Evolutionary conservation across 2,113 vertebrate genomes (phyloP), one percentile per base, ranked within the genome.

Genomic region (Neolamprologus sp.): DNA sequence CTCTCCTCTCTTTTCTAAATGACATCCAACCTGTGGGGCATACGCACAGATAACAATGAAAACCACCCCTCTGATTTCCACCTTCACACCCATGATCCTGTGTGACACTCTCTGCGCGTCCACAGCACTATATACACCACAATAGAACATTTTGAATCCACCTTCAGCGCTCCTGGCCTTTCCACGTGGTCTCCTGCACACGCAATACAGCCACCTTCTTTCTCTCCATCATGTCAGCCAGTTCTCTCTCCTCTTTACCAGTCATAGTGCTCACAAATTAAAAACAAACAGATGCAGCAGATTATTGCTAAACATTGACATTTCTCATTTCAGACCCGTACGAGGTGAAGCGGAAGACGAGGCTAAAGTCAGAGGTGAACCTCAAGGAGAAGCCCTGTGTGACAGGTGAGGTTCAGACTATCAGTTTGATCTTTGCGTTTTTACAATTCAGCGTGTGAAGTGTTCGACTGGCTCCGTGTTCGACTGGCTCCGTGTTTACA

Each of bases 321-420:
- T 83, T 82, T 85, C 33, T n/a, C 7, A 51, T 86, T 88, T 88
- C 90, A 97, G 97, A 97, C 95, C 96, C 96, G 0, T 97, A 97
- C 45, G 95, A 95, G 47, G 96, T 97, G 42, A 97, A 96, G 26
- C 90, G 96, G 26, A 97, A 97, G 85, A 95, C 93, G 6, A 96
- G 94, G 87, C 93, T 96, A 4, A 97, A 96, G 87, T 85, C 93
- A 1, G 94, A 96, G 68, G 84, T 94, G 37, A 92, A 87, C 47
- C 92, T 96, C 78, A 93, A 84, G 9, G 95, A 96, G 6, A 93
- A 93, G 35, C 47, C 94, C 6, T 91, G 88, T 85, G 82, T 35
- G 2, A 57, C 94, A 93, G 95, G 97, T 97, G 84, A 92, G 91
- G 7, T 31, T 42, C 45, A 28, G 7, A 12, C 42, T 78, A 11